Evolutionary conservation across 2,888 invertebrate genomes (phyloP), one percentile per base, ranked within the genome.

Genomic region (Scaptodrosophila latifasciaeformis): DNA sequence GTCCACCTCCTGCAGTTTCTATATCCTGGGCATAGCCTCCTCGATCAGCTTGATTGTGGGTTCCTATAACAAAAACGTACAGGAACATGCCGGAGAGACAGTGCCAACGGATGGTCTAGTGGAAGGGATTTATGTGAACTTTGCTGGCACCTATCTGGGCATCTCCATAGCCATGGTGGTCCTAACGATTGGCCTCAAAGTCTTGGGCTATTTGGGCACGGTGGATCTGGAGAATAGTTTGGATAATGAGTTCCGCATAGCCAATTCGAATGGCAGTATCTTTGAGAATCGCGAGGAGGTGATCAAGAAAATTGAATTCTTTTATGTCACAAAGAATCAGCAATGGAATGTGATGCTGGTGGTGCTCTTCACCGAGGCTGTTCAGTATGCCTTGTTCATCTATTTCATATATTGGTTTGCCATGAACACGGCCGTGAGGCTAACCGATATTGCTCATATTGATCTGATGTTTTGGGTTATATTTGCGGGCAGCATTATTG

Each of bases 401-500:
- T 85, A 82, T 49, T 70, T 81, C 52, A 54, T 82, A 18, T 84
- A 81, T 46, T 85, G 85, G 84, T 84, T 85, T 46, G 67, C 82
- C 0, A 49, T 85, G 12, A 85, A 85, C 56, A 59, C 65, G 3
- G 78, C 79, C 0, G 61, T 84, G 13, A 65, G 78, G 2, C 42
- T 85, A 2, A 71, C 77, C 1, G 60, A 67, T 1, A 54, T 77
- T 12, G 54, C 59, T 2, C 57, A 68, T n/a, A 71, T 84, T 2
- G 76, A 79, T 21, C 54, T 68, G 46, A 82, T 85, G 70, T 67
- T 84, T 39, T 85, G 84, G 84, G 65, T 75, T 0, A 69, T 85
- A 2, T 81, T 80, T 12, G 66, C 62, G 0, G 85, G 85, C 49
- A 68, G 75, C 18, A 34, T 74, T 0, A 1, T 76, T 27, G 62